These are phyloP conservation scores for Tragelaphus buxtoni DNA, from an alignment of 2,113 vertebrate genomes.

Conservation along the genomic window DNA sequence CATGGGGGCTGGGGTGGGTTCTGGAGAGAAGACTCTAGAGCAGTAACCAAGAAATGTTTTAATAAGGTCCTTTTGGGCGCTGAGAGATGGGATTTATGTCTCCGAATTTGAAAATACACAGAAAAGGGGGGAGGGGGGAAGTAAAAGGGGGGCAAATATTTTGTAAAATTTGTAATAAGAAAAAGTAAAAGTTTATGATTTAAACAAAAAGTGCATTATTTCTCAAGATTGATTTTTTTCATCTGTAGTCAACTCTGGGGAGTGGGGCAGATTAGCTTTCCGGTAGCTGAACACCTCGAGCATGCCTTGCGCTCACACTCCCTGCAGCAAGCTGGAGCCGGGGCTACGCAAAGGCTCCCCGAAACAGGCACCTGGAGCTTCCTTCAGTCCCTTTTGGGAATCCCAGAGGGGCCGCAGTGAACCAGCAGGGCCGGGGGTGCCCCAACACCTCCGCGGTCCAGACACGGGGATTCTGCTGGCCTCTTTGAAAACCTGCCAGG, in stretches of 20 bases:
- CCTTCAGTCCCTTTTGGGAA: neutral
- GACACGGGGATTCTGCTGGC: neutral
- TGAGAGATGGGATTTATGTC: neutral
- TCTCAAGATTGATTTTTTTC: neutral
- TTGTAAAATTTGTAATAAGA: neutral
- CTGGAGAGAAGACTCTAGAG: neutral
- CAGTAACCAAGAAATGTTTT: neutral
- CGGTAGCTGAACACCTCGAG: neutral
- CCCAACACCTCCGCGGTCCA: neutral
- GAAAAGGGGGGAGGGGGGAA: neutral
- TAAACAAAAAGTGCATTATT: neutral
- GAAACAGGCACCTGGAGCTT: neutral
- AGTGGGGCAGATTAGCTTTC: neutral
- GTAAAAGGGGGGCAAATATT: neutral
- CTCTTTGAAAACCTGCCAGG: neutral
- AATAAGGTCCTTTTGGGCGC: neutral
- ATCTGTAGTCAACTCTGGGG: neutral
- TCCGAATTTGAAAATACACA: neutral
- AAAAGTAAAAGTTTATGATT: neutral
- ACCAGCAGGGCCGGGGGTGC: fast-evolving
- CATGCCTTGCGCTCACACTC: neutral
- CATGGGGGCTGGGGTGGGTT: neutral
- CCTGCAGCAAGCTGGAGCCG: fast-evolving
- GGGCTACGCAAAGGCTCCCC: neutral
- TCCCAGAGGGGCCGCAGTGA: neutral